Conservation (phyloP, 2,113 vertebrate genomes). For the Okapia johnstoni region DNA sequence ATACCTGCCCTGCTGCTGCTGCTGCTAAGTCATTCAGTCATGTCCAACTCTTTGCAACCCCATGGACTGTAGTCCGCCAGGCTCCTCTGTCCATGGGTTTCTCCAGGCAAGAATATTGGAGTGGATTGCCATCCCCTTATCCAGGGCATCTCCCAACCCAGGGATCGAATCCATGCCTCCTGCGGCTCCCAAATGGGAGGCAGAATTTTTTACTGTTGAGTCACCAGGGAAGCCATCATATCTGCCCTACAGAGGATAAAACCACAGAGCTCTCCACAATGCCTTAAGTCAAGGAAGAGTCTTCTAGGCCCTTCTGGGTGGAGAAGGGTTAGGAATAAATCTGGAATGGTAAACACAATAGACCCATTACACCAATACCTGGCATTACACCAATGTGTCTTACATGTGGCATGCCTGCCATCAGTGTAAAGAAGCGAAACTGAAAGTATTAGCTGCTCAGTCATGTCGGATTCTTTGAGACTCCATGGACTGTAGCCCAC, state of each 20-base stretch:
- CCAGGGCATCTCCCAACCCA: not conserved
- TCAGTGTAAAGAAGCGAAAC: not conserved
- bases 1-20: not conserved
- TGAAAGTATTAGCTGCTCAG: not conserved
- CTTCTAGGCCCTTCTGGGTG: not conserved
- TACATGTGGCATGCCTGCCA: not conserved
- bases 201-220: not conserved
- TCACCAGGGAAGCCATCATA: not conserved
- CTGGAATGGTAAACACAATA: not conserved
- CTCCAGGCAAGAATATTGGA: not conserved
- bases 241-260: not conserved
- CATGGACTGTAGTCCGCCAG: not conserved
- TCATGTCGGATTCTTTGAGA: fast-evolving
- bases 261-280: not conserved
- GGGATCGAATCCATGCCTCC: not conserved
- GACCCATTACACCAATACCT: not conserved
- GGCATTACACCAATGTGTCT: not conserved
- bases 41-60: not conserved
- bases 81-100: not conserved
- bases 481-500: not conserved
- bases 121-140: not conserved
- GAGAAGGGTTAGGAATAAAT: not conserved
- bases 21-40: not conserved
- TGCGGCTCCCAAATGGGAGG: not conserved
- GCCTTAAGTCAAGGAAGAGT: not conserved